A percentile compares a stretch with the other conserved stretches of the same genome.
Evolutionary conservation across 2,888 invertebrate genomes (phyloP).

Genomic region (Sminthurides aquaticus): DNA sequence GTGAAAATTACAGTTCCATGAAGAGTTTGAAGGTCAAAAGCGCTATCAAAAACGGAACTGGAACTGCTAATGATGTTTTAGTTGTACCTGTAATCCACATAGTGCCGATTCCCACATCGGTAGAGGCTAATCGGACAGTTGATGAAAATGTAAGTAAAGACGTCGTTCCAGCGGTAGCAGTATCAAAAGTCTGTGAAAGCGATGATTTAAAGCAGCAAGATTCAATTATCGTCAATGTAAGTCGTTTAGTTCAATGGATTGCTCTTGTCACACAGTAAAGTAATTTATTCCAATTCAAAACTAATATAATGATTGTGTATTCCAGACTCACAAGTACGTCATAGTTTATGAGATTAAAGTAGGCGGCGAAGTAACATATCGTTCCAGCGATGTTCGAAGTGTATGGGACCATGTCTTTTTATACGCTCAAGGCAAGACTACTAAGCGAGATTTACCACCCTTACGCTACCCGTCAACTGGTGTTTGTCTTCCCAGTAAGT

Average conservation of each 20-base stretch:
- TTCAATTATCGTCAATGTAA: not conserved
- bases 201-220: not conserved
- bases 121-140: conserved; percentile 28
- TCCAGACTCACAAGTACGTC: conserved; percentile 36
- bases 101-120: conserved; percentile 31
- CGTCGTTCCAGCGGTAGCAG: not conserved
- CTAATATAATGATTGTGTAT: not conserved
- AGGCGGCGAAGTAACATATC: conserved; percentile 25
- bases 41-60: conserved; percentile 28
- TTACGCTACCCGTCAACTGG: conserved; percentile 53
- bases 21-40: conserved; percentile 35
- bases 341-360: conserved; percentile 35
- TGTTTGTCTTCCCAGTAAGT: conserved; percentile 29
- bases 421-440: conserved; percentile 76
- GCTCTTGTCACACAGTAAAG: no score
- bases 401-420: conserved; percentile 81
- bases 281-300: no score
- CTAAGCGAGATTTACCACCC: conserved; percentile 68
- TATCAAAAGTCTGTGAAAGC: not conserved
- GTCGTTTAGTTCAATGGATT: no score
- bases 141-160: conserved; percentile 23
- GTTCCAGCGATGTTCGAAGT: conserved; percentile 32
- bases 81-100: conserved; percentile 32
- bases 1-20: conserved; percentile 16
- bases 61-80: conserved; percentile 33